Evolutionary conservation across 1,140 invertebrate species (phyloP), one percentile per base, ranked within the genome.

Genomic region (Drosophila suzukii): DNA sequence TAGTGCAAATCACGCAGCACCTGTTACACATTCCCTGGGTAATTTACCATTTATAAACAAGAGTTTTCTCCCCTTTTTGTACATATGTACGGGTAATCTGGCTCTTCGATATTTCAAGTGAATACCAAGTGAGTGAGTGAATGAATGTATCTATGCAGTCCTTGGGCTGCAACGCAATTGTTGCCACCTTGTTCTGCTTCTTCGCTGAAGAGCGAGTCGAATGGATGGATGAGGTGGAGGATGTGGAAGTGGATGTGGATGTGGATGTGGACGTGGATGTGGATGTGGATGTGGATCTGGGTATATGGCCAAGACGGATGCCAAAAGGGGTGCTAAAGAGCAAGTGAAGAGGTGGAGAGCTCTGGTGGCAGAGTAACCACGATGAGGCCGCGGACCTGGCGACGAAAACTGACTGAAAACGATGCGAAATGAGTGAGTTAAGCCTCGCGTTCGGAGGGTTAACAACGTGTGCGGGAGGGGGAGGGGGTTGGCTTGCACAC

Each of bases 131-230:
- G 27, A 49, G 41, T 56, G n/a, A 46, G 38, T 11, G 27, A 49
- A 49, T 56, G 17, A 46, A 38, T 38, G 39, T 70, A 32, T 70
- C 67, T 70, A 58, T 58, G 67, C 53, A 50, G 46, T 72, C 68
- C 68, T 58, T 71, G 20, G 66, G 30, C 24, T 82, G 71, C 80
- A 79, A 60, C 81, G 77, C 73, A 77, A 81, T 85, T 81, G 81
- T 74, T 84, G 81, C 81, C 81, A 84, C 81, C 72, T 83, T 80
- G 72, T 71, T 83, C 63, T 72, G 46, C 66, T 55, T 73, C 63
- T 47, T 56, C 38, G 61, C 60, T 41, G 71, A 63, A 65, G 47
- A 50, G 51, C 58, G 71, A 54, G 68, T 74, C 39, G 24, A 53
- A 57, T 62, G 50, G 70, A 50, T 73, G 44, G 55, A 50, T 43